These are phyloP conservation scores for Hippocampus zosterae DNA, from an alignment of 2,113 vertebrate genomes.

Conservation along the genomic window DNA sequence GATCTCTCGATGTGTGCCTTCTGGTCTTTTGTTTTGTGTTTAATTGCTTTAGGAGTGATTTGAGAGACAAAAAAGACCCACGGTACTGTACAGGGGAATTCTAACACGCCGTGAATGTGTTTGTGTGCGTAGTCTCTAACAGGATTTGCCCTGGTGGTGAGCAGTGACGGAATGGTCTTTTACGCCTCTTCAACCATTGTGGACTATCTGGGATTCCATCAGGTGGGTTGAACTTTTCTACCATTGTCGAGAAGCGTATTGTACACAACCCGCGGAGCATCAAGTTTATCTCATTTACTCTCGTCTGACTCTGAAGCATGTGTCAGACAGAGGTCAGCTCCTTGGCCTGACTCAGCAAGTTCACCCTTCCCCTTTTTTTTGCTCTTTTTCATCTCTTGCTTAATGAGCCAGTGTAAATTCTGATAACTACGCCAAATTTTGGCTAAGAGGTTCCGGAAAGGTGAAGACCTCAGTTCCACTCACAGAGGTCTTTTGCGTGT, in stretches of 20 bases:
- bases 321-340: slow-evolving; percentile 12
- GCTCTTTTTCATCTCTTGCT: not conserved
- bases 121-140: slow-evolving; percentile 81
- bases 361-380: slow-evolving; percentile 8
- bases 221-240: slow-evolving; percentile 72
- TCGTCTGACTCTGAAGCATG: not conserved
- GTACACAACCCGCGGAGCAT: not conserved
- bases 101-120: slow-evolving; percentile 30
- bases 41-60: not conserved
- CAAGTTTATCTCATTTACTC: not conserved
- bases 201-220: slow-evolving; percentile 96
- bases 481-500: slow-evolving; percentile 13
- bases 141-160: slow-evolving; percentile 92
- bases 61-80: not conserved
- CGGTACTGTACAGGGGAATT: not conserved
- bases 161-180: slow-evolving; percentile 92
- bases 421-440: slow-evolving; percentile 4
- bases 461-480: slow-evolving; percentile 53
- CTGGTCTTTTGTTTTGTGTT: not conserved
- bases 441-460: slow-evolving; percentile 39
- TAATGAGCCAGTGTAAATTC: slow-evolving; percentile 15
- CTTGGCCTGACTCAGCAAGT: slow-evolving; percentile 9
- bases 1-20: not conserved
- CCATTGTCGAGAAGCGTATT: not conserved
- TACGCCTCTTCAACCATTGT: slow-evolving; percentile 92